Evolutionary conservation across 2,113 vertebrate species (phyloP).

Genomic region (Benitochromis conjunctus): DNA sequence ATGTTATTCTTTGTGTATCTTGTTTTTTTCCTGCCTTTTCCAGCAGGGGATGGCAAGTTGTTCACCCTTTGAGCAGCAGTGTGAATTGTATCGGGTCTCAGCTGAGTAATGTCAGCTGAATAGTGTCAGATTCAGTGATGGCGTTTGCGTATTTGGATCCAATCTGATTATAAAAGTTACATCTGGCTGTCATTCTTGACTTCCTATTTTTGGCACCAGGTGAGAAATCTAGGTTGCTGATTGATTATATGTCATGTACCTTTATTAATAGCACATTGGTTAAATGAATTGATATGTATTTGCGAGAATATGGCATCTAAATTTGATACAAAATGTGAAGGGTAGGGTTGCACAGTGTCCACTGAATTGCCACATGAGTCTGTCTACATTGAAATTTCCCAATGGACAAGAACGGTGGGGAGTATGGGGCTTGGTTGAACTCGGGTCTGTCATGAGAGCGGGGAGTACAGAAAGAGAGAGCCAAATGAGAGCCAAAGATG

Average conservation of each 20-base stretch:
- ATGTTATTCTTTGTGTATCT: constrained; percentile 6
- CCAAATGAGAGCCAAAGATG: background rate
- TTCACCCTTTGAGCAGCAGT: constrained; percentile 31
- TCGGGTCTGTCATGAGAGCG: background rate
- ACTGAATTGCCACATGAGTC: background rate
- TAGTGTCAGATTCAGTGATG: background rate
- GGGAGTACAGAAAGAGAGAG: background rate
- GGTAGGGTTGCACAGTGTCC: background rate
- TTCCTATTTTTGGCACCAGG: background rate
- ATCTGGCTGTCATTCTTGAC: background rate
- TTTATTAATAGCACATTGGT: background rate
- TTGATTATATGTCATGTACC: background rate
- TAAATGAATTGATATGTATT: background rate
- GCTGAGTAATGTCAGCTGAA: constrained; percentile 32
- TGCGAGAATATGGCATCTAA: background rate
- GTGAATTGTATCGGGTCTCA: constrained; percentile 60
- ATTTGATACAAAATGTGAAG: background rate
- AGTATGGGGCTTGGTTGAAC: background rate
- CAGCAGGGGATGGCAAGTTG: background rate
- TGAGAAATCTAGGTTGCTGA: background rate
- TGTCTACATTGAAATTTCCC: background rate
- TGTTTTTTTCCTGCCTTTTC: constrained; percentile 6
- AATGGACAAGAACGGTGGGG: background rate
- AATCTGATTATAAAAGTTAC: background rate
- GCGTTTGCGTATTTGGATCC: background rate